Percentiles rank a stretch among this genome's conserved stretches.
Evolutionary conservation across 2,797 vertebrate genomes (phyloP).

Genomic region (Hafferia zeledoni): DNA sequence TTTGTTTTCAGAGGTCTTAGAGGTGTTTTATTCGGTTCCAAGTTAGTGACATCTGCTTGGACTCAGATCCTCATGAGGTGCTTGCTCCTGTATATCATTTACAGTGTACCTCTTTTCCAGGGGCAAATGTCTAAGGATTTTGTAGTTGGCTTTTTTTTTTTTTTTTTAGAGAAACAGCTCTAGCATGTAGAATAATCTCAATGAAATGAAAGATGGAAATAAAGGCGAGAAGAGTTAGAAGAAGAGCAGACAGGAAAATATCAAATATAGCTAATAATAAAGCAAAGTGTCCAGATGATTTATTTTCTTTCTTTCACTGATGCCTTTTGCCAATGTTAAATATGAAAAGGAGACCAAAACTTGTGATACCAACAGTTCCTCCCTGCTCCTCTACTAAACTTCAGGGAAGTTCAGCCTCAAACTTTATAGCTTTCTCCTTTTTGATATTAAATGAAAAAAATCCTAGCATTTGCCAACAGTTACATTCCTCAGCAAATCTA

Average conservation of each 20-base stretch:
- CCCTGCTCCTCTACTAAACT: background rate
- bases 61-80: background rate
- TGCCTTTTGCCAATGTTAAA: constrained; percentile 1
- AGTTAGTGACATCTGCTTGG: constrained; percentile 27
- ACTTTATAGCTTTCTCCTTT: background rate
- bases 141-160: background rate
- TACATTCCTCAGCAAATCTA: background rate
- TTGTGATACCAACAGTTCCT: background rate
- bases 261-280: constrained; percentile 4
- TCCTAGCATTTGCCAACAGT: background rate
- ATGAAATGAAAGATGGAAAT: constrained; percentile 33
- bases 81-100: constrained; percentile 7
- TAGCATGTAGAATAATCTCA: constrained; percentile 8
- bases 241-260: constrained; percentile 16
- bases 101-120: background rate
- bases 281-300: background rate
- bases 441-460: constrained; percentile 9
- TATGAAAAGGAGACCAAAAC: background rate
- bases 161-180: background rate
- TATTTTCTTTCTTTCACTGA: background rate
- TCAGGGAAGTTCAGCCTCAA: background rate
- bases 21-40: background rate
- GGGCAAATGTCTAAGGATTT: constrained; percentile 37
- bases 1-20: background rate
- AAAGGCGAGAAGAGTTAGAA: background rate